These are phyloP conservation scores for Hofmannophila pseudospretella DNA, from an alignment of 2,888 invertebrate genomes.

Conservation along the genomic window DNA sequence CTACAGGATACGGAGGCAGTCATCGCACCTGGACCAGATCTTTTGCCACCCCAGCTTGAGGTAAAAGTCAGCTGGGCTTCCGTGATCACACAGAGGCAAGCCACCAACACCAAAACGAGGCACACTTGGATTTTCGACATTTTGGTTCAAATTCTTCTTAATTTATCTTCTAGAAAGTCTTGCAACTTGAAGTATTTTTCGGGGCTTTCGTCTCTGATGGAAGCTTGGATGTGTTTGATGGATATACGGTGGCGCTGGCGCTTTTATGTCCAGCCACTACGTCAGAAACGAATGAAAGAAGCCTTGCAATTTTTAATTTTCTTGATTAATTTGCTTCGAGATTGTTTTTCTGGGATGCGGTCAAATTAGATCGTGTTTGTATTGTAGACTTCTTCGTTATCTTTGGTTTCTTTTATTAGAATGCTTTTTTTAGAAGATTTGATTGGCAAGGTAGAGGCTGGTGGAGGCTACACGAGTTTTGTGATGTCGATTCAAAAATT, in stretches of 20 bases:
- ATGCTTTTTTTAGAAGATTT: too few species aligned
- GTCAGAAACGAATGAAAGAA: slow-evolving; percentile 28
- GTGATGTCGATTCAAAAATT: too few species aligned
- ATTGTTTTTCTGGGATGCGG: not conserved
- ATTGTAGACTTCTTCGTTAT: too few species aligned
- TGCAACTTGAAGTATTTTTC: not conserved
- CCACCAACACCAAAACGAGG: slow-evolving; percentile 37
- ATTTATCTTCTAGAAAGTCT: too few species aligned
- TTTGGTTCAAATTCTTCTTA: not conserved
- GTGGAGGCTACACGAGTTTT: too few species aligned
- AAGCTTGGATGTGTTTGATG: slow-evolving; percentile 19
- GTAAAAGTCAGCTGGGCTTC: slow-evolving; percentile 77
- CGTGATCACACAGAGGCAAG: slow-evolving; percentile 38
- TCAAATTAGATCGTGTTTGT: too few species aligned
- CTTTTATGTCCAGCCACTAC: slow-evolving; percentile 31
- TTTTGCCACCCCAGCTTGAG: slow-evolving; percentile 73
- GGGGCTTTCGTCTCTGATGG: too few species aligned
- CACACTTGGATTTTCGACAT: slow-evolving; percentile 35
- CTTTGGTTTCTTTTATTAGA: too few species aligned
- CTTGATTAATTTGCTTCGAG: slow-evolving; percentile 13
- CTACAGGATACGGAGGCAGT: slow-evolving; percentile 43
- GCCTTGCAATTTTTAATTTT: slow-evolving; percentile 26
- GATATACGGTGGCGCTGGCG: not conserved
- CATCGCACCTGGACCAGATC: slow-evolving; percentile 36
- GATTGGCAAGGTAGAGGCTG: too few species aligned